These are phyloP conservation scores for Heteronetta atricapilla DNA, from an alignment of 2,113 vertebrate genomes.

Conservation along the genomic window DNA sequence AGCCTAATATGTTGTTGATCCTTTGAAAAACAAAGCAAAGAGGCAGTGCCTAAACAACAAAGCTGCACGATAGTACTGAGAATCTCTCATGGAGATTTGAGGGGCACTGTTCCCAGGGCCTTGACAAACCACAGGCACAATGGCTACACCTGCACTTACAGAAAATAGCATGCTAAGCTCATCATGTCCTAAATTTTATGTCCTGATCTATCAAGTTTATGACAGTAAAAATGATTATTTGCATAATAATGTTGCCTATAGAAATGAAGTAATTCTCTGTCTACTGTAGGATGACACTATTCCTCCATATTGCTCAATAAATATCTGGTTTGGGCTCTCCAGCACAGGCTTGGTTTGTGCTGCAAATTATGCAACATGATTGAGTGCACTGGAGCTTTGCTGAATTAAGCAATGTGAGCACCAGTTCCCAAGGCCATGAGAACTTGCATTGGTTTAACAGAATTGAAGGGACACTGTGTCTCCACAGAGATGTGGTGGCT, in stretches of 20 bases:
- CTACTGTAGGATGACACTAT: not conserved
- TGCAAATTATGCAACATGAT: not conserved
- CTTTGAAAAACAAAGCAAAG: not conserved
- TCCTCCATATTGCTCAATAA: not conserved
- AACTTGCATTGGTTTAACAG: not conserved
- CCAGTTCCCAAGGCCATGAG: not conserved
- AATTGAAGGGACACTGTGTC: not conserved
- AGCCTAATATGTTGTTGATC: not conserved
- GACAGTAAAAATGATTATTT: slow-evolving; percentile 38
- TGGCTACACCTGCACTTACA: not conserved
- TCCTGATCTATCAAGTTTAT: slow-evolving; percentile 33
- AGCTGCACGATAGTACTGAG: not conserved
- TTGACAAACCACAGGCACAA: not conserved
- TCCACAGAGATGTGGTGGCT: not conserved
- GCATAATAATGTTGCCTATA: slow-evolving; percentile 34
- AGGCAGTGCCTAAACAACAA: not conserved
- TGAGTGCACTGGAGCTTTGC: not conserved
- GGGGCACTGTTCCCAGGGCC: not conserved
- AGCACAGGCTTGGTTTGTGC: not conserved
- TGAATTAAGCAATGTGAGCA: not conserved
- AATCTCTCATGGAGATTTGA: not conserved
- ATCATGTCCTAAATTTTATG: slow-evolving; percentile 29
- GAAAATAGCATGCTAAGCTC: not conserved
- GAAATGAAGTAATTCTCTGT: slow-evolving; percentile 8
- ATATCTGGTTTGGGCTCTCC: not conserved